Evolutionary conservation across 2,888 invertebrate genomes (phyloP).

Genomic region (Oscheius sp.): DNA sequence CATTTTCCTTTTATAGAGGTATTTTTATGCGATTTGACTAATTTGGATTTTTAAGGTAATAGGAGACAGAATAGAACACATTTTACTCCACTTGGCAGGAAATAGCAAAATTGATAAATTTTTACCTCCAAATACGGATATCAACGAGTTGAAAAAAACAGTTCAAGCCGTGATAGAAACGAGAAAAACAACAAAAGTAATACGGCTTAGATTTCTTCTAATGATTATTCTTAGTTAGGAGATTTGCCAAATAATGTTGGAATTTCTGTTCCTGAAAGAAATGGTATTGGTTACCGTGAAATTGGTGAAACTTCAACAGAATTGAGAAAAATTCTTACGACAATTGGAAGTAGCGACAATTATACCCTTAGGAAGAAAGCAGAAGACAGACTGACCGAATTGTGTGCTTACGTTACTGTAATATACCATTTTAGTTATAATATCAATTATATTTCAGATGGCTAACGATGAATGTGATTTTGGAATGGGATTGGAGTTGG

Average conservation of each 20-base stretch:
- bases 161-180: constrained; percentile 7
- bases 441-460: constrained; percentile 79
- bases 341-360: constrained; percentile 76
- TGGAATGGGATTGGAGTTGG: constrained; percentile 88
- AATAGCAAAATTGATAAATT: constrained; percentile 3
- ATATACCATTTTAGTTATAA: background rate
- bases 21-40: constrained; percentile 80
- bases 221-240: constrained; percentile 76
- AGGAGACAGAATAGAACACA: constrained; percentile 39
- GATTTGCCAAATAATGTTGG: constrained; percentile 86
- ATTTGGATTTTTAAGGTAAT: constrained; percentile 36
- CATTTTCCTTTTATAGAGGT: constrained; percentile 82
- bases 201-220: too few species aligned
- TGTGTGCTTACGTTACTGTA: constrained; percentile 47
- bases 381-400: constrained; percentile 42
- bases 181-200: constrained; percentile 24
- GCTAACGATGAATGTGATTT: constrained; percentile 95
- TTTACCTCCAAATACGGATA: background rate
- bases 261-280: constrained; percentile 85
- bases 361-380: constrained; percentile 76
- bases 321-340: constrained; percentile 75
- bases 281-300: constrained; percentile 80
- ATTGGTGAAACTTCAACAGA: constrained; percentile 79
- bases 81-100: constrained; percentile 39
- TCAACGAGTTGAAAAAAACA: background rate